phyloP scores from a whole-genome alignment of 2,113 vertebrate genomes.

The Sminthopsis crassicaudata region DNA sequence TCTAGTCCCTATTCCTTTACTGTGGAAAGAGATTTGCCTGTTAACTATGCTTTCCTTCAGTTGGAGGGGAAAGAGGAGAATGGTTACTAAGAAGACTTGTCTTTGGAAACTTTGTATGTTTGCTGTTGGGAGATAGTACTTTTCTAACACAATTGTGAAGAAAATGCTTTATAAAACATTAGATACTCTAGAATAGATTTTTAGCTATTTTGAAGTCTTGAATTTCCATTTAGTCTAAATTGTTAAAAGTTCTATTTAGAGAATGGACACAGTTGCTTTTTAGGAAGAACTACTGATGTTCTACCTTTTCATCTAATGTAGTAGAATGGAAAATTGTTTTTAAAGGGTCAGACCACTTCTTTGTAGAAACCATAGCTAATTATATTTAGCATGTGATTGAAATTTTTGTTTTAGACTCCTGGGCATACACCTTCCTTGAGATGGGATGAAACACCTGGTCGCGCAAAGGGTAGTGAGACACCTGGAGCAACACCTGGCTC shows the following conservation, averaged over 20 bases:
- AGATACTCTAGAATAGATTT: neutral
- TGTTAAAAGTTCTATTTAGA: slow-evolving; percentile 8
- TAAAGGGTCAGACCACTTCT: neutral
- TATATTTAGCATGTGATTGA: neutral
- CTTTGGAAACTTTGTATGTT: slow-evolving; percentile 3
- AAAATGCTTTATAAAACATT: too few relatives aligned
- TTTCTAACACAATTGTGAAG: too few relatives aligned
- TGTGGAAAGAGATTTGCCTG: slow-evolving; percentile 18
- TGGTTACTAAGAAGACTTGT: slow-evolving; percentile 4
- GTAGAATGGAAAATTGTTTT: slow-evolving; percentile 26
- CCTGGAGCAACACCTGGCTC: slow-evolving; percentile 97
- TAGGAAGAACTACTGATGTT: neutral
- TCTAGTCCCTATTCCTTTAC: neutral
- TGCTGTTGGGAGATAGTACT: neutral
- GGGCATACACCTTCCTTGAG: slow-evolving; percentile 96
- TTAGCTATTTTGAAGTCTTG: neutral
- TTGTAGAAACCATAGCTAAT: slow-evolving; percentile 13
- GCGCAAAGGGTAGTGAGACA: slow-evolving; percentile 96
- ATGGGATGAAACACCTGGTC: slow-evolving; percentile 98
- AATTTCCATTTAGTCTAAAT: slow-evolving; percentile 29
- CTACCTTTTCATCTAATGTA: neutral
- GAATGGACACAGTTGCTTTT: slow-evolving; percentile 4
- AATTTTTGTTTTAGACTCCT: slow-evolving; percentile 87
- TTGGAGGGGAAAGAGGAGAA: neutral
- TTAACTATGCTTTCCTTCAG: neutral